A percentile compares a stretch with the other conserved stretches of the same genome.
These are phyloP conservation scores for Crocuta crocuta DNA, from an alignment of 2,113 vertebrate species.

Conservation along the genomic window DNA sequence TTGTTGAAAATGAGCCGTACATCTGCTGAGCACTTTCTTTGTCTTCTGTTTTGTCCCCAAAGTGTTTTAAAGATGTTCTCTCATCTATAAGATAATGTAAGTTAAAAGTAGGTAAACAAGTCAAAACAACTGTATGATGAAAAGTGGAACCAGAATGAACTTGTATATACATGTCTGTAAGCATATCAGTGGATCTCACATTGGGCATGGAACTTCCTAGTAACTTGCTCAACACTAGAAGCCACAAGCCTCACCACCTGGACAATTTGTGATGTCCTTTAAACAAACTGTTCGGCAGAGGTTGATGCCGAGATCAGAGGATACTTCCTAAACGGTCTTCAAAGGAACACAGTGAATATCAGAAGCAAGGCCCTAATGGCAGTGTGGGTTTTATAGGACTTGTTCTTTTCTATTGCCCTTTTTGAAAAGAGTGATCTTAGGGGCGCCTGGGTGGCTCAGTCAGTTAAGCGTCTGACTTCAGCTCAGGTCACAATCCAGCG, in stretches of 20 bases:
- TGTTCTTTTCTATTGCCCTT: background rate
- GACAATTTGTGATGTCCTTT: background rate
- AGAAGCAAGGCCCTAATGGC: background rate
- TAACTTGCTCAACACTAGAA: background rate
- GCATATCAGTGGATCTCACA: background rate
- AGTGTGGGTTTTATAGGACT: background rate
- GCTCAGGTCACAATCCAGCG: too few relatives aligned
- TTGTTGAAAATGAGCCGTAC: background rate
- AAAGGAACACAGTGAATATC: background rate
- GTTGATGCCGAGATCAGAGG: background rate
- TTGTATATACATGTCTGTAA: background rate
- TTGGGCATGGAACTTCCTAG: background rate
- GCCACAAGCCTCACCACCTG: background rate
- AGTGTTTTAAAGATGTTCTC: constrained; percentile 18
- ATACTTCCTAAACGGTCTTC: background rate
- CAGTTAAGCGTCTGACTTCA: too few relatives aligned
- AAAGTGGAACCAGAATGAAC: background rate
- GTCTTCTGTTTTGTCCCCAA: background rate
- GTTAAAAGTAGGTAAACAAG: background rate
- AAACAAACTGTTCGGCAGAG: background rate
- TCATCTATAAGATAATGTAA: background rate
- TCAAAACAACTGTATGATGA: background rate
- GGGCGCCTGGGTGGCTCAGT: too few relatives aligned
- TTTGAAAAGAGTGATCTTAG: background rate
- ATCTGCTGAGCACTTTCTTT: background rate